Conservation (phyloP, 2,797 vertebrate genomes). For the Saxicola maurus region DNA sequence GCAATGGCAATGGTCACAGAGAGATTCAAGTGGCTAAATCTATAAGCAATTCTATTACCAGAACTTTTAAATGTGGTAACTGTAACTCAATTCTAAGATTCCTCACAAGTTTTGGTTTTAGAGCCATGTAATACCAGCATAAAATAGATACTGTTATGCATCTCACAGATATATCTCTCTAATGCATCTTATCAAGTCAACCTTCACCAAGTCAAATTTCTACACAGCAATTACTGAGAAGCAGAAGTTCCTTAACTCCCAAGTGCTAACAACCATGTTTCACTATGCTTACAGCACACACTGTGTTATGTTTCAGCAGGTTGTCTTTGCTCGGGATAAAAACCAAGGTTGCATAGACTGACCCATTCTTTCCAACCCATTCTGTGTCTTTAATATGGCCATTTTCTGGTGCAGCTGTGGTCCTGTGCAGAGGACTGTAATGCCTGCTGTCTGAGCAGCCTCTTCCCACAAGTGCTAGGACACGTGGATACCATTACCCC, state of each 20-base stretch:
- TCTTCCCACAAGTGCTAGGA: background rate
- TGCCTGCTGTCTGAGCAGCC: background rate
- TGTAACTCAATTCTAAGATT: background rate
- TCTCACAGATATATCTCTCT: background rate
- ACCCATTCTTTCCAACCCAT: background rate
- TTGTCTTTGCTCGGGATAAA: background rate
- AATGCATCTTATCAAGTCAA: background rate
- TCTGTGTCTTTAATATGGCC: background rate
- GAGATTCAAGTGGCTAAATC: background rate
- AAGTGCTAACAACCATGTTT: background rate
- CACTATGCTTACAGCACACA: background rate
- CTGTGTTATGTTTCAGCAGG: background rate
- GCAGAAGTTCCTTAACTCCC: background rate
- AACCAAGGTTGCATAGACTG: background rate
- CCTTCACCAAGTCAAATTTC: background rate
- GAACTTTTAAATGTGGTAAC: background rate
- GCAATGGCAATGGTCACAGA: background rate
- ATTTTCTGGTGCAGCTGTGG: background rate
- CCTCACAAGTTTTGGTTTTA: background rate
- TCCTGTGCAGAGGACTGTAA: background rate
- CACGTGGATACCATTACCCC: fast-evolving
- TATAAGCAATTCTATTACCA: background rate
- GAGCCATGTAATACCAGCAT: background rate
- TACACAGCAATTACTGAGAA: background rate
- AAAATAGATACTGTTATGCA: background rate